A percentile compares a stretch with the other conserved stretches of the same genome.
Conservation (phyloP, 1,140 invertebrate genomes). For the Hormaphis cornu region DNA sequence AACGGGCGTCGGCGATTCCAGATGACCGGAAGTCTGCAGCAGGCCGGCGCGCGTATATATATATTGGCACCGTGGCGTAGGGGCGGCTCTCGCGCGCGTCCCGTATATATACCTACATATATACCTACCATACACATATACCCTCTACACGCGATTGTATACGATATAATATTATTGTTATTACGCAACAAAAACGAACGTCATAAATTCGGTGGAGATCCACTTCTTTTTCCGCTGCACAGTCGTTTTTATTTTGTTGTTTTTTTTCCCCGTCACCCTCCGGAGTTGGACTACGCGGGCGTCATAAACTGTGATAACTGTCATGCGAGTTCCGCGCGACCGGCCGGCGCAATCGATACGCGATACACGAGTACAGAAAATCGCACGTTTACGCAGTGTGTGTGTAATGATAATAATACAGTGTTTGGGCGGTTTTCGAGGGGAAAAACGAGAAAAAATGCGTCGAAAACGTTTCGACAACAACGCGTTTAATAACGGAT, state of each 20-base stretch:
- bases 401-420: not conserved
- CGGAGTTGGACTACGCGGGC: not conserved
- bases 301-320: conserved; percentile 30
- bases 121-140: not conserved
- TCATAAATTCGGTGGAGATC: conserved; percentile 24
- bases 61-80: not conserved
- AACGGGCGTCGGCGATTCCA: conserved; percentile 21
- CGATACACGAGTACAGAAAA: no score
- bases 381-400: no score
- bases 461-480: no score
- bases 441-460: not conserved
- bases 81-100: not conserved
- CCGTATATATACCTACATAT: not conserved
- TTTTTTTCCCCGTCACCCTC: conserved; percentile 8
- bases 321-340: conserved; percentile 7
- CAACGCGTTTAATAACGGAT: no score
- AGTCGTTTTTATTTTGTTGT: not conserved
- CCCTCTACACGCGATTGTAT: not conserved
- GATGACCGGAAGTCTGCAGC: conserved; percentile 25
- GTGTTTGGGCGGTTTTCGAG: not conserved
- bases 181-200: conserved; percentile 18
- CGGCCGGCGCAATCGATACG: not conserved
- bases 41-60: not conserved
- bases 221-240: conserved; percentile 7
- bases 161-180: not conserved